Evolutionary conservation across 2,113 vertebrate species (phyloP).

Genomic region (Trachemys scripta): DNA sequence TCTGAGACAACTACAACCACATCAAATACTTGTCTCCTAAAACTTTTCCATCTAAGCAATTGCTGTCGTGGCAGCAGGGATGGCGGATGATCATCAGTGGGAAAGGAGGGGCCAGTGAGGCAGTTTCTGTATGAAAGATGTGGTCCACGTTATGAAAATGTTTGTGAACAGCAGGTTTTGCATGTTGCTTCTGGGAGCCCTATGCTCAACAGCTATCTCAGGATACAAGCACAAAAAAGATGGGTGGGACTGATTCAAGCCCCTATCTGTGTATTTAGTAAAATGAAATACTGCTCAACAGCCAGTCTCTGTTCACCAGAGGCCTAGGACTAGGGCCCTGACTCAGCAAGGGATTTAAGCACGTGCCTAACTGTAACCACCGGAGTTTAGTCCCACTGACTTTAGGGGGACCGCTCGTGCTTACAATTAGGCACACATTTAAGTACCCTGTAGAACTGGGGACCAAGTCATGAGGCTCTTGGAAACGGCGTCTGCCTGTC

Average conservation of each 20-base stretch:
- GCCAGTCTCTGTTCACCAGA: background rate
- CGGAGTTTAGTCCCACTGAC: background rate
- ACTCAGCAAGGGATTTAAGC: background rate
- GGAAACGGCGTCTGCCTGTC: background rate
- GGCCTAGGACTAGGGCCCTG: background rate
- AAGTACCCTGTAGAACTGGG: no score
- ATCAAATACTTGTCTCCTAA: background rate
- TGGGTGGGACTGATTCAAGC: background rate
- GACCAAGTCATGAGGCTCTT: background rate
- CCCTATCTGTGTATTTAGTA: background rate
- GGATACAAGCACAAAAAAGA: background rate
- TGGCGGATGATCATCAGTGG: background rate
- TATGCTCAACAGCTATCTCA: background rate
- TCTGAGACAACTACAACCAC: background rate
- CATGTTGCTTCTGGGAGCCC: background rate
- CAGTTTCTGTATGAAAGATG: background rate
- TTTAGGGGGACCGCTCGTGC: no score
- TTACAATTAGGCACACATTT: no score
- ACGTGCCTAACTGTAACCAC: background rate
- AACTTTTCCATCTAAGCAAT: background rate
- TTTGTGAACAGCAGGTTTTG: background rate
- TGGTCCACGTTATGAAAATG: background rate
- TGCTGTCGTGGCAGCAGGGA: background rate
- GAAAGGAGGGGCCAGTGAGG: background rate
- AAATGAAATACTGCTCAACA: background rate